Percentiles rank a stretch among this genome's conserved stretches.
phyloP scores from a whole-genome alignment of 2,888 invertebrate species.

The Drosophila imparisetae region DNA sequence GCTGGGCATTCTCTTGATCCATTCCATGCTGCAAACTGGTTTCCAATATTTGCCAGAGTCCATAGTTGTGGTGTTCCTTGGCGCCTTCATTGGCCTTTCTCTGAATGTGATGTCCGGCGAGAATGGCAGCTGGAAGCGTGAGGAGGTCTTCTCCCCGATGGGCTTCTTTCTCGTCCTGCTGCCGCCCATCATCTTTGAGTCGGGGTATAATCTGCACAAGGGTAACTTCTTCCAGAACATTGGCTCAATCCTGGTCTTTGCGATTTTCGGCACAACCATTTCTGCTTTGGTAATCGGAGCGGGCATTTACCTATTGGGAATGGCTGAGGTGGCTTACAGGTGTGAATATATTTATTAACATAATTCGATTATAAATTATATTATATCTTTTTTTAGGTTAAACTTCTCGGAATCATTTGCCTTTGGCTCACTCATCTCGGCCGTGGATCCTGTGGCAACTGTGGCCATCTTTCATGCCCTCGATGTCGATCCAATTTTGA shows the following conservation, averaged over 20 bases:
- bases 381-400: slow-evolving; percentile 86
- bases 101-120: slow-evolving; percentile 94
- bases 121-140: slow-evolving; percentile 97
- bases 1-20: slow-evolving; percentile 96
- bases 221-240: slow-evolving; percentile 98
- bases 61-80: slow-evolving; percentile 97
- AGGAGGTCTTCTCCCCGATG: slow-evolving; percentile 99
- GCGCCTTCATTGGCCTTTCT: slow-evolving; percentile 95
- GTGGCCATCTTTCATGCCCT: slow-evolving; percentile 99
- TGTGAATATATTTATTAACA: slow-evolving; percentile 43
- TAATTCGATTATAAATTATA: background rate
- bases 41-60: slow-evolving; percentile 99
- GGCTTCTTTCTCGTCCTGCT: slow-evolving; percentile 98
- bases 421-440: slow-evolving; percentile 97
- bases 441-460: slow-evolving; percentile 99
- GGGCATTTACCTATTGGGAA: slow-evolving; percentile 96
- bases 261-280: slow-evolving; percentile 98
- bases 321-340: slow-evolving; percentile 95
- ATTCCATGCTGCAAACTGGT: slow-evolving; percentile 96
- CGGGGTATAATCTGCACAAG: slow-evolving; percentile 99
- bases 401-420: slow-evolving; percentile 99
- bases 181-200: slow-evolving; percentile 99
- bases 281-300: slow-evolving; percentile 98
- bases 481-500: slow-evolving; percentile 98
- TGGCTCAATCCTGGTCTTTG: slow-evolving; percentile 99